A percentile compares a stretch with the other conserved stretches of the same genome.
Conservation (phyloP, 92 coral and sea anemone species). For the Palythoa grandiflora region DNA sequence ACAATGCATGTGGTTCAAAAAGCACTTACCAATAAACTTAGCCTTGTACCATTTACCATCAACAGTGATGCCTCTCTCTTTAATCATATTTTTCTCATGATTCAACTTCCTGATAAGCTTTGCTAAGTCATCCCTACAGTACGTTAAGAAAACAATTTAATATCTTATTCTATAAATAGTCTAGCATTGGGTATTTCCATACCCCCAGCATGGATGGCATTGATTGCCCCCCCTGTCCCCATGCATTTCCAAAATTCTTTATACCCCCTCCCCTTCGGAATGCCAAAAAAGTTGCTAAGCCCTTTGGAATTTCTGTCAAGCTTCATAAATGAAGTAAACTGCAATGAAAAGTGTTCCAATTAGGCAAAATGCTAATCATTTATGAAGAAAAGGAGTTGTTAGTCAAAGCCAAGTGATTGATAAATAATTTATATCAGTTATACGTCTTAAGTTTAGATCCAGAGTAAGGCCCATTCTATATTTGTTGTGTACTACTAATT, state of each 20-base stretch:
- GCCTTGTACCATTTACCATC: constrained; percentile 35
- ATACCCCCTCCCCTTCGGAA: constrained; percentile 12
- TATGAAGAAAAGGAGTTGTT: constrained; percentile 3
- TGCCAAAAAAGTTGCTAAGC: background rate
- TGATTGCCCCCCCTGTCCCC: background rate
- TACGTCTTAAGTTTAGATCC: background rate
- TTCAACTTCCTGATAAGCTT: constrained; percentile 23
- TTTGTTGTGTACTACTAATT: background rate
- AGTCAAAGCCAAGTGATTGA: constrained; percentile 1
- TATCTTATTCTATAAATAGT: background rate
- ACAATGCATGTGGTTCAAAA: background rate
- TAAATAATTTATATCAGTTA: background rate
- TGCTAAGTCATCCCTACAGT: constrained; percentile 3
- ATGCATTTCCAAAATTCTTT: background rate
- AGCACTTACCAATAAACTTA: constrained; percentile 26
- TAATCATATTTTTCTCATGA: constrained; percentile 35
- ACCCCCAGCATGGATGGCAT: background rate
- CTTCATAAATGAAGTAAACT: constrained; percentile 15
- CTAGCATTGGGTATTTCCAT: background rate
- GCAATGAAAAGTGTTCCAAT: background rate
- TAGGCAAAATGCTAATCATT: constrained; percentile 6
- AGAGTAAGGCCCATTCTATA: background rate
- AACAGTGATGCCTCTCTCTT: constrained; percentile 46
- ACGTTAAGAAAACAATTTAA: constrained; percentile 6
- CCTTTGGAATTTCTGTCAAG: constrained; percentile 17